phyloP scores from a whole-genome alignment of 2,888 invertebrate species.

The Eueremaeus valkanovi region DNA sequence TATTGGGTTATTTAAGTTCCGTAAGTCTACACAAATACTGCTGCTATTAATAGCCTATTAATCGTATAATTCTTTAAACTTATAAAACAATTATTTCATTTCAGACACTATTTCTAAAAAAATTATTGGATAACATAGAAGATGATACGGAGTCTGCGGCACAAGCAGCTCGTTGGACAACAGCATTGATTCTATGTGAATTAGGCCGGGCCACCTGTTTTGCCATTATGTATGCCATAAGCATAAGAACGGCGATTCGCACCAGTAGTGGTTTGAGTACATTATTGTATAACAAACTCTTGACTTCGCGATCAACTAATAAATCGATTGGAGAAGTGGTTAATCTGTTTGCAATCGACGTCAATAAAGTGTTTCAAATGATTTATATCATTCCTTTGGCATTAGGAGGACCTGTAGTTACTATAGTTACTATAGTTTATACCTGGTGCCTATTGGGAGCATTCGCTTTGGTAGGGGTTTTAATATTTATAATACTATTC shows the following conservation, averaged over 20 bases:
- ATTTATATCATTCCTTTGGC: conserved; percentile 57
- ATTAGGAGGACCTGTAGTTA: conserved; percentile 58
- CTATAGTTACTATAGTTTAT: conserved; percentile 56
- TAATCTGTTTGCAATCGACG: conserved; percentile 60
- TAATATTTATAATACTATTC: conserved; percentile 57
- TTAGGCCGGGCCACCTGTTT: conserved; percentile 55
- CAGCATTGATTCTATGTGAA: conserved; percentile 55
- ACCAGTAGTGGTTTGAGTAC: conserved; percentile 48
- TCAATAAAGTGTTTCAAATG: conserved; percentile 58
- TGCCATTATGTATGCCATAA: conserved; percentile 57
- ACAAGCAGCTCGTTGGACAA: conserved; percentile 56
- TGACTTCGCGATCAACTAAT: conserved; percentile 55
- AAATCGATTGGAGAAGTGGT: conserved; percentile 55
- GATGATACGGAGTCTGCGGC: conserved; percentile 50
- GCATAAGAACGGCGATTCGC: conserved; percentile 55
- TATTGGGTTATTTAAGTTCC: conserved; percentile 57
- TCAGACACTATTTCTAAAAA: conserved; percentile 56
- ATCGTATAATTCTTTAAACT: neutral
- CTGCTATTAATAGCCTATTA: neutral
- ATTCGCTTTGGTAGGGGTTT: conserved; percentile 57
- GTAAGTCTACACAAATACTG: too few species aligned
- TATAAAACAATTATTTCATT: conserved; percentile 39
- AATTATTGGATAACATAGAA: conserved; percentile 54
- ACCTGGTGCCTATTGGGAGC: conserved; percentile 57
- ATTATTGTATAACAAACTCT: conserved; percentile 54